Conservation (phyloP, 1,140 invertebrate species). For the Asbolus verrucosus region DNA sequence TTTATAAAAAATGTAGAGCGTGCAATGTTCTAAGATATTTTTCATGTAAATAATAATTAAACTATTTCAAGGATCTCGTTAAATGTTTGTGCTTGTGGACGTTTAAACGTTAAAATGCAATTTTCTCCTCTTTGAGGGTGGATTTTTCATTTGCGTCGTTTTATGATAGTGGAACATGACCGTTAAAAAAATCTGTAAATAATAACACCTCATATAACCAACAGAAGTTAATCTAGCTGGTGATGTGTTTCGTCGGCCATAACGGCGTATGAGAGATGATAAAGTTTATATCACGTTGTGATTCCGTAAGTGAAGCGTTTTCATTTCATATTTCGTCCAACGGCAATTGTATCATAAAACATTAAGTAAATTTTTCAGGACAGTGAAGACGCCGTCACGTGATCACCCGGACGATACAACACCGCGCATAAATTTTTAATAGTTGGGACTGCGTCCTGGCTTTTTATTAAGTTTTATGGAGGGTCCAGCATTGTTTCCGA, state of each 20-base stretch:
- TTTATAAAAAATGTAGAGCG: no score
- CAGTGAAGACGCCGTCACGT: background rate
- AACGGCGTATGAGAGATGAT: conserved; percentile 9
- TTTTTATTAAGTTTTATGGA: conserved; percentile 35
- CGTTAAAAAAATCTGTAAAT: conserved; percentile 33
- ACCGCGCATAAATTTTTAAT: conserved; percentile 16
- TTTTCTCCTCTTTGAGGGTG: no score
- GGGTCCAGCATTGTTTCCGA: background rate
- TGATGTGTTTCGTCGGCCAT: conserved; percentile 21
- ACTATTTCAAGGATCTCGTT: no score
- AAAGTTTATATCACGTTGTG: conserved; percentile 1
- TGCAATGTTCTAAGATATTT: no score
- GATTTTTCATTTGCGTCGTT: no score
- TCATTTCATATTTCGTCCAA: background rate
- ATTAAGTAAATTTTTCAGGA: conserved; percentile 3
- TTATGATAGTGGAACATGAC: conserved; percentile 14
- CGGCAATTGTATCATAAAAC: conserved; percentile 2
- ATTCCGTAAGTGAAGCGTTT: conserved; percentile 1
- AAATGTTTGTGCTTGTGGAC: no score
- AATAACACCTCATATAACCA: conserved; percentile 36
- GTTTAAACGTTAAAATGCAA: no score
- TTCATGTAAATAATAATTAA: no score
- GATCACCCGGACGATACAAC: background rate
- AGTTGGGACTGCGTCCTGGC: background rate
- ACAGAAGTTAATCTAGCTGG: conserved; percentile 26